Conservation (phyloP, 1,140 invertebrate genomes). For the Drosophila melanogaster region DNA sequence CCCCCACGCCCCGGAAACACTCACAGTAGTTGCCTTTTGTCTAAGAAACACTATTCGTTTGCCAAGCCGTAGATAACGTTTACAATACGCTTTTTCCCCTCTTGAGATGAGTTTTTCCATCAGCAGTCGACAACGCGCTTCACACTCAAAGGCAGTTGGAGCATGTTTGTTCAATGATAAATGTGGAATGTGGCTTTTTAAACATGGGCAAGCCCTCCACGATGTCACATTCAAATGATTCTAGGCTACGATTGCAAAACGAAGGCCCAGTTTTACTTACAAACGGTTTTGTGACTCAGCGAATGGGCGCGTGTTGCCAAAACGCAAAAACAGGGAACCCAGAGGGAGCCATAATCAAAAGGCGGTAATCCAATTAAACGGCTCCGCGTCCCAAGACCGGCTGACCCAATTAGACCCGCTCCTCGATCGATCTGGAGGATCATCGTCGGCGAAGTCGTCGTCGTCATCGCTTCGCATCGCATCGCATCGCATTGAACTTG, state of each 20-base stretch:
- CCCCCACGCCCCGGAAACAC: conserved; percentile 35
- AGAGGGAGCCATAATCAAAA: conserved; percentile 62
- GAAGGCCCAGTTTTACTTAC: conserved; percentile 28
- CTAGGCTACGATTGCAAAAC: conserved; percentile 27
- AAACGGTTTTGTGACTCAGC: conserved; percentile 32
- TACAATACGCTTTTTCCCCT: conserved; percentile 43
- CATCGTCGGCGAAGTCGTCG: conserved; percentile 8
- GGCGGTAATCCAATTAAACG: conserved; percentile 84
- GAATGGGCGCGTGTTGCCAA: conserved; percentile 63
- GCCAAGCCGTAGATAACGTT: conserved; percentile 59
- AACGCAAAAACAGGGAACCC: conserved; percentile 11
- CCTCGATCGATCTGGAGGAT: conserved; percentile 43
- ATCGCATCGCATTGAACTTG: conserved; percentile 64
- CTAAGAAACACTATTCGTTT: conserved; percentile 59
- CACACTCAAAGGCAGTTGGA: conserved; percentile 15
- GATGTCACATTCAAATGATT: conserved; percentile 36
- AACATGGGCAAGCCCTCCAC: conserved; percentile 39
- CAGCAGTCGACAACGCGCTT: conserved; percentile 43
- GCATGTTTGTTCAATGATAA: conserved; percentile 63
- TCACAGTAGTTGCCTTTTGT: conserved; percentile 63
- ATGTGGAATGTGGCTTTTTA: conserved; percentile 45
- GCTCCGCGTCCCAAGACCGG: conserved; percentile 55
- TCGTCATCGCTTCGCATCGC: conserved; percentile 1
- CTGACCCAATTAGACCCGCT: conserved; percentile 80
- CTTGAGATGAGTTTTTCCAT: conserved; percentile 56